Percentiles rank a stretch among this genome's conserved stretches.
phyloP scores from a whole-genome alignment of 2,888 invertebrate species.

The Caenorhabditis doughertyi region DNA sequence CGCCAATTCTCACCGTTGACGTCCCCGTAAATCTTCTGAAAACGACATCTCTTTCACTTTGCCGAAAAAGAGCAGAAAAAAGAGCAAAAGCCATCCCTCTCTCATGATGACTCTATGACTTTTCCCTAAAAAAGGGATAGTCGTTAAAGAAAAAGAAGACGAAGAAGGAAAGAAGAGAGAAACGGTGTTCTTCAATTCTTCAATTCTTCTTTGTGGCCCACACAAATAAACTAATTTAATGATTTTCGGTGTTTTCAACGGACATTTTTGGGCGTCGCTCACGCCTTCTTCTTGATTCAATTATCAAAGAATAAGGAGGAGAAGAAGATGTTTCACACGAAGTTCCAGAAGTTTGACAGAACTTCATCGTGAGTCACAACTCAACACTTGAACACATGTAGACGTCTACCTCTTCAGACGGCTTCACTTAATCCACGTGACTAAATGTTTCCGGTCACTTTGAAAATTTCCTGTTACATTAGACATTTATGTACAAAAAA shows the following conservation, averaged over 20 bases:
- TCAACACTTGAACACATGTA: constrained; percentile 22
- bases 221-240: constrained; percentile 49
- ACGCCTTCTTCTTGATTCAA: constrained; percentile 39
- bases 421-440: constrained; percentile 30
- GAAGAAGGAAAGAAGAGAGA: background rate
- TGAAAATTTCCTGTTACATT: constrained; percentile 39
- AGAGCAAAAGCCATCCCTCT: constrained; percentile 27
- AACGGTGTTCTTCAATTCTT: constrained; percentile 26
- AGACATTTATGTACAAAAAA: constrained; percentile 34
- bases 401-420: constrained; percentile 10
- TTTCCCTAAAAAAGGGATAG: constrained; percentile 7
- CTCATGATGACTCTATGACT: constrained; percentile 33
- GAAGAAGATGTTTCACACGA: background rate
- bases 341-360: constrained; percentile 42
- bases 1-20: constrained; percentile 50
- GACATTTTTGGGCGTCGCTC: constrained; percentile 47
- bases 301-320: constrained; percentile 20
- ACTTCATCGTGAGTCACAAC: constrained; percentile 25
- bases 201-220: constrained; percentile 20
- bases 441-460: constrained; percentile 47
- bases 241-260: constrained; percentile 58
- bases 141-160: constrained; percentile 12
- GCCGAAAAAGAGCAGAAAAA: constrained; percentile 11
- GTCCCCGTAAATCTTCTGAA: constrained; percentile 51
- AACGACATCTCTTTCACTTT: constrained; percentile 11